Evolutionary conservation across 2,888 invertebrate genomes (phyloP).

Genomic region (Diachrysia chrysitis): DNA sequence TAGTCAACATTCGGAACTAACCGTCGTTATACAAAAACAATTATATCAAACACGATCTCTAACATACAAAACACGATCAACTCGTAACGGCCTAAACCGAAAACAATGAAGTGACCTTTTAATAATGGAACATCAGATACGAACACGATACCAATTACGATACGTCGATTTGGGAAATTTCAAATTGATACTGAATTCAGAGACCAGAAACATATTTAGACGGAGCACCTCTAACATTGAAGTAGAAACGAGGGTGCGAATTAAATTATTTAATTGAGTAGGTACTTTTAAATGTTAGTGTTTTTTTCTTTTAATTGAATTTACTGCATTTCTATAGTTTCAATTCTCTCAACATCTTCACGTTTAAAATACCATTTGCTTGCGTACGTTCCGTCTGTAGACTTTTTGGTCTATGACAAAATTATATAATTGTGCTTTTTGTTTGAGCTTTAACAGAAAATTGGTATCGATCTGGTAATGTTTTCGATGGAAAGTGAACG

Average conservation of each 20-base stretch:
- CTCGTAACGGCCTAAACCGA: constrained; percentile 40
- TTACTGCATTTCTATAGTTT: too few relatives aligned
- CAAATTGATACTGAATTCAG: constrained; percentile 50
- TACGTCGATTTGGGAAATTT: constrained; percentile 44
- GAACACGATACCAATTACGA: constrained; percentile 60
- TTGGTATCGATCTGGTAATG: constrained; percentile 48
- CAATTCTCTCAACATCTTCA: neutral
- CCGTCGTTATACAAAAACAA: constrained; percentile 37
- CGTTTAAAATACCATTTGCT: neutral
- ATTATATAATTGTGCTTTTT: constrained; percentile 54
- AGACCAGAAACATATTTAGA: neutral
- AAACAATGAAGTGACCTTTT: constrained; percentile 54
- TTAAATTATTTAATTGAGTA: neutral
- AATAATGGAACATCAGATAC: constrained; percentile 50
- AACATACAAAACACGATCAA: constrained; percentile 45
- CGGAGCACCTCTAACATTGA: neutral
- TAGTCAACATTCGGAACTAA: constrained; percentile 3
- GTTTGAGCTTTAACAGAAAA: constrained; percentile 45
- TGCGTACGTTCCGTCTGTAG: neutral
- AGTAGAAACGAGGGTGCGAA: neutral
- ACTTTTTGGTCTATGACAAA: neutral
- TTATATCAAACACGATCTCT: constrained; percentile 42
- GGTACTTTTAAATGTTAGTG: neutral
- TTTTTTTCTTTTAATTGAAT: neutral
- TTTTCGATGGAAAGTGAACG: constrained; percentile 10